These are phyloP conservation scores for Troglohyphantes excavatus DNA, from an alignment of 2,888 invertebrate species.

Conservation along the genomic window DNA sequence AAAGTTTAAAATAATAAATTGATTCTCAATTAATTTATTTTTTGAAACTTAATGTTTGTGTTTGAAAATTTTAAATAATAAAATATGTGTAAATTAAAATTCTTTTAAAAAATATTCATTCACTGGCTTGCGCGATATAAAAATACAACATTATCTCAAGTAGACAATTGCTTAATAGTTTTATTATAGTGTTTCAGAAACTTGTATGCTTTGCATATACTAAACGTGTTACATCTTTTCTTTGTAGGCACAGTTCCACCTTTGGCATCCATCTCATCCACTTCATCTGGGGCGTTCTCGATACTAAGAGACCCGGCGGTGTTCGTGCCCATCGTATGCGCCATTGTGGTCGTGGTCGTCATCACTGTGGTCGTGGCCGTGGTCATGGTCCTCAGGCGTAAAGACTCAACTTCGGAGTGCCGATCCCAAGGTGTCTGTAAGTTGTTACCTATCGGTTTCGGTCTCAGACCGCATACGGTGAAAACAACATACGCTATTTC, in stretches of 20 bases:
- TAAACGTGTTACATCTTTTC: not conserved
- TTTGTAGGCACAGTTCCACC: conserved; percentile 70
- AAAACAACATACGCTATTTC: too few relatives aligned
- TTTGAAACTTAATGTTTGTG: too few relatives aligned
- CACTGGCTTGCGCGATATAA: too few relatives aligned
- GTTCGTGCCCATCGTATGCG: conserved; percentile 76
- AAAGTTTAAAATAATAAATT: too few relatives aligned
- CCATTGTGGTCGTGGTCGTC: conserved; percentile 75
- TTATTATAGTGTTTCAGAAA: too few relatives aligned
- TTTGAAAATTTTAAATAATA: too few relatives aligned
- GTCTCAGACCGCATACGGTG: conserved; percentile 69
- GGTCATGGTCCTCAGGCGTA: conserved; percentile 74
- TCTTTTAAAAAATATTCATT: too few relatives aligned
- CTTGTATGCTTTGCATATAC: not conserved
- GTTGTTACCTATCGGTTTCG: conserved; percentile 74
- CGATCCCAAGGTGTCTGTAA: conserved; percentile 79
- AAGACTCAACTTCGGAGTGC: conserved; percentile 76
- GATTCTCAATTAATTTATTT: too few relatives aligned
- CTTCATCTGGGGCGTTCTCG: conserved; percentile 45
- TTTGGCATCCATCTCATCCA: conserved; percentile 51
- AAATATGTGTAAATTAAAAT: too few relatives aligned
- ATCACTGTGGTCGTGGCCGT: conserved; percentile 77
- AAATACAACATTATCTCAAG: too few relatives aligned
- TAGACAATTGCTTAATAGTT: too few relatives aligned
- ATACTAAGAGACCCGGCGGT: conserved; percentile 72